Percentiles rank a stretch among this genome's conserved stretches.
Conservation (phyloP, 2,888 invertebrate genomes). For the Orthosia gothica region DNA sequence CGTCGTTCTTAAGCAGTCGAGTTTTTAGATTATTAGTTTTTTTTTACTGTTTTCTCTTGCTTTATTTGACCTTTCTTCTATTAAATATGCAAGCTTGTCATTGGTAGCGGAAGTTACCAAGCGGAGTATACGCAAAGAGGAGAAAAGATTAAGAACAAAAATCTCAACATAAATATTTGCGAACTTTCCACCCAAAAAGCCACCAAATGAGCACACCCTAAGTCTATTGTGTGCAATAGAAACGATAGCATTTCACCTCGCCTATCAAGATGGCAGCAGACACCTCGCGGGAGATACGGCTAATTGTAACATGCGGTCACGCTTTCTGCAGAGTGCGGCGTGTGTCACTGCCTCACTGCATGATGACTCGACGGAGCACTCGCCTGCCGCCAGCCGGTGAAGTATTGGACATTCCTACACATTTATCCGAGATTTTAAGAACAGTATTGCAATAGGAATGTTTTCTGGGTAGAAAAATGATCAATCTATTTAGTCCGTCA, state of each 20-base stretch:
- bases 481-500: too few relatives aligned
- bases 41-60: too few relatives aligned
- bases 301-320: conserved; percentile 79
- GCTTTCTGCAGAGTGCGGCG: conserved; percentile 75
- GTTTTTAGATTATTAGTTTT: too few relatives aligned
- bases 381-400: neutral
- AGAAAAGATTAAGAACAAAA: too few relatives aligned
- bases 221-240: conserved; percentile 70
- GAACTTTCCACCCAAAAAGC: neutral
- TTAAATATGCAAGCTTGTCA: too few relatives aligned
- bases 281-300: conserved; percentile 67
- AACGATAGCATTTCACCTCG: conserved; percentile 80
- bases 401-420: conserved; percentile 50
- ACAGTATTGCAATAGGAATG: conserved; percentile 15
- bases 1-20: too few relatives aligned
- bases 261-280: conserved; percentile 77
- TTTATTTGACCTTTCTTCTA: too few relatives aligned
- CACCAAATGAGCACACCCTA: conserved; percentile 41
- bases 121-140: too few relatives aligned
- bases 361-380: conserved; percentile 48
- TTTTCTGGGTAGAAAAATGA: neutral
- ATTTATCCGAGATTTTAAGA: conserved; percentile 14
- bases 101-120: too few relatives aligned
- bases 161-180: neutral
- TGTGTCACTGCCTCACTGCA: conserved; percentile 58